Percentiles rank a stretch among this genome's conserved stretches.
Evolutionary conservation across 1,140 invertebrate genomes (phyloP).

Genomic region (Penaeus chinensis): DNA sequence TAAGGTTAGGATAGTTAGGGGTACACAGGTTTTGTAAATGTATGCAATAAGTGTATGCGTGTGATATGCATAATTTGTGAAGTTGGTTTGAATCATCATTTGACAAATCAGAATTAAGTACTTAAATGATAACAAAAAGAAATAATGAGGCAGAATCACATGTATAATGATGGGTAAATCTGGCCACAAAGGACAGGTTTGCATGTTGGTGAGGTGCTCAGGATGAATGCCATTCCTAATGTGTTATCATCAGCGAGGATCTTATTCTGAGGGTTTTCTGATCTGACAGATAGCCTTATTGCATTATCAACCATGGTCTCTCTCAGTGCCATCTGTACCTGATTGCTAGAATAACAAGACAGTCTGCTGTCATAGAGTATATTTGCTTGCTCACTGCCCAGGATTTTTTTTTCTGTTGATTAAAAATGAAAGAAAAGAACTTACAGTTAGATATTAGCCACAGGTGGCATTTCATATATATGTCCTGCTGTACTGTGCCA

Average conservation of each 20-base stretch:
- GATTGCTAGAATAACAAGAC: constrained; percentile 30
- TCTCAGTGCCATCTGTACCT: constrained; percentile 50
- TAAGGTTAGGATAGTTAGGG: constrained; percentile 51
- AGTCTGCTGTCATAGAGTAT: constrained; percentile 33
- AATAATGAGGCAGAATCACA: constrained; percentile 25
- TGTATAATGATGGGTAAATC: constrained; percentile 42
- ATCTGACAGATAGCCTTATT: constrained; percentile 38
- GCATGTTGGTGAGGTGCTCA: constrained; percentile 3
- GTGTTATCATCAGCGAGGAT: constrained; percentile 1
- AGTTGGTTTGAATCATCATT: constrained; percentile 35
- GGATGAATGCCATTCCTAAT: neutral
- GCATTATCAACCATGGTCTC: neutral
- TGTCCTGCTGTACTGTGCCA: constrained; percentile 51
- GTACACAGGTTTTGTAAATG: constrained; percentile 48
- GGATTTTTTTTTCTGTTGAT: constrained; percentile 29
- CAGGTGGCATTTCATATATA: constrained; percentile 32
- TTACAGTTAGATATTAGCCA: constrained; percentile 5
- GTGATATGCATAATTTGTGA: constrained; percentile 49
- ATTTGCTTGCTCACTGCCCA: constrained; percentile 54
- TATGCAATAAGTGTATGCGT: constrained; percentile 16
- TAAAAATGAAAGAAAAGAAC: neutral
- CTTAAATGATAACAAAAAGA: constrained; percentile 16
- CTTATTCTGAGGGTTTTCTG: constrained; percentile 19
- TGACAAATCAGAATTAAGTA: constrained; percentile 24
- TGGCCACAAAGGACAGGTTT: constrained; percentile 51